Evolutionary conservation across 2,797 vertebrate species (phyloP).

Genomic region (Hemibagrus guttatus): DNA sequence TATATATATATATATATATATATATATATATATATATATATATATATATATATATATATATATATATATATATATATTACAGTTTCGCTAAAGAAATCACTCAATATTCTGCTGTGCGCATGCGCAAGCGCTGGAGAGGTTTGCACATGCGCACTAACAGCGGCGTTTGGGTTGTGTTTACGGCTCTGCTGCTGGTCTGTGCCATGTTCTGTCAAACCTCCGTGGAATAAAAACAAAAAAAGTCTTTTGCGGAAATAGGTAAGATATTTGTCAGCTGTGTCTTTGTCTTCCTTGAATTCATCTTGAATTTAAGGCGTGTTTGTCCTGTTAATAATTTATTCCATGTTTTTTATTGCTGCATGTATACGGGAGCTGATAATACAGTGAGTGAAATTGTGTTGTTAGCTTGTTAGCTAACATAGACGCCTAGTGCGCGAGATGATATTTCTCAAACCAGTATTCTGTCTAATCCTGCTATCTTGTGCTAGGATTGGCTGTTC

Average conservation of each 20-base stretch:
- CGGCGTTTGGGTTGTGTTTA: slow-evolving; percentile 79
- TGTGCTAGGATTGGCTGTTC: background rate
- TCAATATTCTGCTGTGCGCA: background rate
- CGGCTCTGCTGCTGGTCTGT: slow-evolving; percentile 71
- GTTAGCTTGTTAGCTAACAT: slow-evolving; percentile 10
- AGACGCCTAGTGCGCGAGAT: slow-evolving; percentile 11
- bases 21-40: no score
- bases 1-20: no score
- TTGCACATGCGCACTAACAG: slow-evolving; percentile 68
- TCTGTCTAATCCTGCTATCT: background rate
- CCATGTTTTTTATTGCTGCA: background rate
- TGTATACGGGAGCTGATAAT: background rate
- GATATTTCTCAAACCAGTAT: background rate
- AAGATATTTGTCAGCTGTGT: slow-evolving; percentile 47
- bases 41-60: no score
- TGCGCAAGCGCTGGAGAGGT: background rate
- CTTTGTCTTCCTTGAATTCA: background rate
- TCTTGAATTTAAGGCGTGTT: background rate
- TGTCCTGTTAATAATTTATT: background rate
- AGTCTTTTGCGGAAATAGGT: slow-evolving; percentile 67
- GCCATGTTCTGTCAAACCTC: slow-evolving; percentile 73
- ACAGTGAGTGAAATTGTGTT: background rate
- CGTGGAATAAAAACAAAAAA: slow-evolving; percentile 65
- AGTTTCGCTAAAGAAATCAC: no score
- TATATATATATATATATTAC: no score